Base-by-base conservation (phyloP, 2,113 vertebrate genomes). In the Poecile atricapillus region DNA sequence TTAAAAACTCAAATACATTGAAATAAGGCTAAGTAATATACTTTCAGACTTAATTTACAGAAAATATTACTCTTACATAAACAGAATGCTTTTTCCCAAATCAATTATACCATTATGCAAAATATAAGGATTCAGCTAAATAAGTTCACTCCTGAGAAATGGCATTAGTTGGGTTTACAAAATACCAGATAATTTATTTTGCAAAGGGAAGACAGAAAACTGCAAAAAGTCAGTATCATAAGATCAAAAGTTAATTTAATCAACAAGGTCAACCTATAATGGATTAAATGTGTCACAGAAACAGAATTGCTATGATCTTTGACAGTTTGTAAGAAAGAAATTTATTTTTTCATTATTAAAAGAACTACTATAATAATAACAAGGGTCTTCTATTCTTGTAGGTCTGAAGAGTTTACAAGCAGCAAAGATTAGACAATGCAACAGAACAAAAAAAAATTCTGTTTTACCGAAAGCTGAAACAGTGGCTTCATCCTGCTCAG, bases 51-150 rank as follows among this genome's bases (percentile, higher is more conserved):
- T 95, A 89, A 88, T 90, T 96, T 90, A 97, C 95, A 95, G 96
- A 94, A 97, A 85, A 85, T 30, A 1, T 24, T 81, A 94, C 91
- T 94, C 94, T 96, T 94, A 97, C 93, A 94, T 97, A 97, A 98
- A 98, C 86, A 87, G 41, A 88, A 78, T 37, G 37, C 22, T 90
- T 90, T 43, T 70, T 16, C 23, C 50, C 25, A 69, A 87, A 82
- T 83, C 33, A 69, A 33, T 83, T 83, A 67, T 15, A 85, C 33
- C 3, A 3, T 47, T 37, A 83, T 14, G 10, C n/a, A 90, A 93
- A 81, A 90, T 35, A 27, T n/a, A 85, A 69, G 39, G 18, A 73
- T 52, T 76, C 25, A 71, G 58, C 82, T 69, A 79, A 95, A 76
- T 75, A 70, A 69, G 83, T 80, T 84, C 62, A 62, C 20, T 84